phyloP scores from a whole-genome alignment of 1,140 invertebrate species.

The Ostrea denselamellosa region DNA sequence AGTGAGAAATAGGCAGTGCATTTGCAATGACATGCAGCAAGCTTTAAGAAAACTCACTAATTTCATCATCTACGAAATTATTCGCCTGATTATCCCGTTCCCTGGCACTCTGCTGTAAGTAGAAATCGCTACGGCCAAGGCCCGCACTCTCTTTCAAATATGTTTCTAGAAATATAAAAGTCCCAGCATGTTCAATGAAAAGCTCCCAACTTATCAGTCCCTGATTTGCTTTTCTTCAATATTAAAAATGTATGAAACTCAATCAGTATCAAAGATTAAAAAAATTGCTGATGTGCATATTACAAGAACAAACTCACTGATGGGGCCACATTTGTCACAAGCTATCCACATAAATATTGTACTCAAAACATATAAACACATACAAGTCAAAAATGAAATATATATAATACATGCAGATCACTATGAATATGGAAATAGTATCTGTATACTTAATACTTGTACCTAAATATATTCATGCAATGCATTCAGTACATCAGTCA shows the following conservation, averaged over 20 bases:
- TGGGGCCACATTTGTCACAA: too few relatives aligned
- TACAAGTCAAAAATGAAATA: too few relatives aligned
- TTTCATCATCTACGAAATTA: slow-evolving; percentile 33
- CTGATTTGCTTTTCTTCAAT: neutral
- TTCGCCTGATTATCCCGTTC: slow-evolving; percentile 8
- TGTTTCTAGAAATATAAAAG: slow-evolving; percentile 25
- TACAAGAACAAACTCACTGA: too few relatives aligned
- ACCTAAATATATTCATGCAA: too few relatives aligned
- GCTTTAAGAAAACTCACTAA: slow-evolving; percentile 14
- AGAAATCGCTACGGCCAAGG: slow-evolving; percentile 11
- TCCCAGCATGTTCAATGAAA: neutral
- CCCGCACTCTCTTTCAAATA: slow-evolving; percentile 32
- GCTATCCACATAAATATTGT: too few relatives aligned
- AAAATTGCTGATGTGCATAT: neutral
- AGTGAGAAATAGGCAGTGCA: neutral
- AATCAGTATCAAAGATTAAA: too few relatives aligned
- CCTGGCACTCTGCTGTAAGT: neutral
- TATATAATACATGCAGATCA: too few relatives aligned
- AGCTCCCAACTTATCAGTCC: neutral
- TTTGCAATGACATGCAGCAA: slow-evolving; percentile 14
- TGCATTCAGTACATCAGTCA: too few relatives aligned
- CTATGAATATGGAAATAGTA: too few relatives aligned
- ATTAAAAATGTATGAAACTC: neutral
- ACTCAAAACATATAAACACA: too few relatives aligned
- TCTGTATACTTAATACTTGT: too few relatives aligned